Evolutionary conservation across 2,888 invertebrate species (phyloP).

Genomic region (Netelia fuscicornis): DNA sequence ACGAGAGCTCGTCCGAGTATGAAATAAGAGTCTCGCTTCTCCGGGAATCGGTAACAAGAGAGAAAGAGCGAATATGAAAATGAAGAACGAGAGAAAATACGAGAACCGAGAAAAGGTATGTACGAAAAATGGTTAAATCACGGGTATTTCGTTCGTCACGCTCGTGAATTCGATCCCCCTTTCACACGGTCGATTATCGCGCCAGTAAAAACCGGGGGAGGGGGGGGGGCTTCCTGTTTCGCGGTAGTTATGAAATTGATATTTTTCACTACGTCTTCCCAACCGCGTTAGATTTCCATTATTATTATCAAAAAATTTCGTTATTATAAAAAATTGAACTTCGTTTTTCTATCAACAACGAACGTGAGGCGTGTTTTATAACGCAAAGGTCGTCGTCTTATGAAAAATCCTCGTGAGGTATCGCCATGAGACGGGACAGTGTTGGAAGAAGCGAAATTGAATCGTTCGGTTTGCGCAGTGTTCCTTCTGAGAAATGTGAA

Average conservation of each 20-base stretch:
- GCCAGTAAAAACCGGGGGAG: too few species aligned
- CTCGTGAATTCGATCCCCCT: conserved; percentile 35
- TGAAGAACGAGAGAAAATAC: not conserved
- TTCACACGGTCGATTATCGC: conserved; percentile 33
- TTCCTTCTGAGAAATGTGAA: conserved; percentile 67
- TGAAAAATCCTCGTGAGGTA: conserved; percentile 1
- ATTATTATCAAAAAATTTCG: not conserved
- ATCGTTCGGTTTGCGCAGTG: conserved; percentile 53
- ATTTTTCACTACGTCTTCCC: conserved; percentile 1
- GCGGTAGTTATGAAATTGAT: conserved; percentile 24
- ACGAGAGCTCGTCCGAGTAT: conserved; percentile 33
- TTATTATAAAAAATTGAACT: too few species aligned
- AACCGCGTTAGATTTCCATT: not conserved
- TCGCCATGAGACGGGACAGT: not conserved
- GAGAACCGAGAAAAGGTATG: not conserved
- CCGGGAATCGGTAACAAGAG: not conserved
- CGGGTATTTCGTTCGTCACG: conserved; percentile 39
- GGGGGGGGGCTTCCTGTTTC: not conserved
- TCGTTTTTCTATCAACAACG: not conserved
- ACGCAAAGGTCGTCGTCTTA: not conserved
- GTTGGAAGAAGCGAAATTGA: conserved; percentile 49
- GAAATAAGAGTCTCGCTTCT: conserved; percentile 38
- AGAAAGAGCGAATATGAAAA: not conserved
- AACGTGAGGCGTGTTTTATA: not conserved
- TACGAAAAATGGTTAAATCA: conserved; percentile 3